phyloP scores from a whole-genome alignment of 1,140 invertebrate species.

The Diabrotica undecimpunctata region DNA sequence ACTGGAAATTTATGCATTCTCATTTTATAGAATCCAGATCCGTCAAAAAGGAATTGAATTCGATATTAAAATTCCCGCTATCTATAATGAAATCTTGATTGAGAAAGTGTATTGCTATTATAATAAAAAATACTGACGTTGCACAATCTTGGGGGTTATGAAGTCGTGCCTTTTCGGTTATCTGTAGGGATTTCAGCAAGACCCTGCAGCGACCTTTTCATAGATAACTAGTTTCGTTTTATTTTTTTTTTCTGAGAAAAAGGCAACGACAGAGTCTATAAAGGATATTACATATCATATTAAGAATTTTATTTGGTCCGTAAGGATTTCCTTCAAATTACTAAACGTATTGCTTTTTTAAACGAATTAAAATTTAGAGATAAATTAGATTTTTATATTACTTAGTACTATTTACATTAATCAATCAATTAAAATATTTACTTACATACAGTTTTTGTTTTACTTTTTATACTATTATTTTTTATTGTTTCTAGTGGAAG shows the following conservation, averaged over 20 bases:
- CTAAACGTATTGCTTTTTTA: no score
- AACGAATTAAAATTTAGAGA: no score
- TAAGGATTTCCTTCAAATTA: no score
- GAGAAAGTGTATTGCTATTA: slow-evolving; percentile 41
- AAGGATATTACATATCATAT: not conserved
- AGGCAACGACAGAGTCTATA: not conserved
- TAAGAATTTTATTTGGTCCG: no score
- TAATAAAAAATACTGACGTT: slow-evolving; percentile 43
- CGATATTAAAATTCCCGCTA: slow-evolving; percentile 47
- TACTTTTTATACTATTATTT: no score
- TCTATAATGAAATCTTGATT: slow-evolving; percentile 49
- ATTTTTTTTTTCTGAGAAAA: not conserved
- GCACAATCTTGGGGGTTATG: slow-evolving; percentile 30
- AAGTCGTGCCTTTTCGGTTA: slow-evolving; percentile 24
- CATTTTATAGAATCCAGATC: slow-evolving; percentile 30
- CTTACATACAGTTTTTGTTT: no score
- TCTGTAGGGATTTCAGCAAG: slow-evolving; percentile 9
- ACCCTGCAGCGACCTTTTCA: not conserved
- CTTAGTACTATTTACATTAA: no score
- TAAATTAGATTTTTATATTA: no score
- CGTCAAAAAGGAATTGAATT: slow-evolving; percentile 44
- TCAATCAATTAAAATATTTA: no score
- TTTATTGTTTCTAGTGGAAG: no score
- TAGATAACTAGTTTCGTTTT: slow-evolving; percentile 12
- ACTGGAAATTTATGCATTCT: slow-evolving; percentile 34